Conservation (phyloP, 2,797 vertebrate species). For the Oreonectes daqikongensis region DNA sequence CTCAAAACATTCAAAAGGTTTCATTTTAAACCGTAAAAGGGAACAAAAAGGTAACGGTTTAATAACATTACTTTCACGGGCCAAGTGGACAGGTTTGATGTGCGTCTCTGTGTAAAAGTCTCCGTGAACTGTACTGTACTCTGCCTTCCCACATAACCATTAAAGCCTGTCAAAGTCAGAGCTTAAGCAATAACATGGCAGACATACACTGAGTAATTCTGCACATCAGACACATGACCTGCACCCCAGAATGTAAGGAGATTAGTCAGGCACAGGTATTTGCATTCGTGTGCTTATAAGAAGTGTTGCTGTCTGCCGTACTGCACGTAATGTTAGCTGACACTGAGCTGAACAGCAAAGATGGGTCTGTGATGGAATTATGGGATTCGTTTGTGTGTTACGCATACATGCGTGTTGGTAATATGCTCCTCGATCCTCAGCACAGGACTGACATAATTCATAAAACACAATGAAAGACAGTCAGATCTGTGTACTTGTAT, state of each 20-base stretch:
- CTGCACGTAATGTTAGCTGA: constrained; percentile 50
- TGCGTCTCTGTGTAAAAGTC: constrained; percentile 34
- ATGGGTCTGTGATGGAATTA: constrained; percentile 18
- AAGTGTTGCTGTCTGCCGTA: constrained; percentile 8
- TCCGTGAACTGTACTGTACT: constrained; percentile 20
- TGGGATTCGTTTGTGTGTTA: not conserved
- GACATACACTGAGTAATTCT: constrained; percentile 50
- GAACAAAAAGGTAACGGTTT: constrained; percentile 10
- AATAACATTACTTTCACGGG: constrained; percentile 17
- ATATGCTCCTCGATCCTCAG: too few relatives aligned
- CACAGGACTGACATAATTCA: not conserved
- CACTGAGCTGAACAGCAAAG: constrained; percentile 32
- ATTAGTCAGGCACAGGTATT: constrained; percentile 49
- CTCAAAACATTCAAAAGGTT: constrained; percentile 19
- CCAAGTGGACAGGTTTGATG: constrained; percentile 35
- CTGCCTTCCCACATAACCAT: constrained; percentile 34
- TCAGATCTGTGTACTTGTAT: not conserved
- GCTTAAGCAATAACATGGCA: constrained; percentile 39
- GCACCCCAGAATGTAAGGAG: constrained; percentile 52
- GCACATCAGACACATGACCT: constrained; percentile 49
- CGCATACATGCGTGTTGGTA: too few relatives aligned
- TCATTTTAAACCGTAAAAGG: not conserved
- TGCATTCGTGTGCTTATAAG: constrained; percentile 33
- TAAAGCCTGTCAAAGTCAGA: constrained; percentile 44
- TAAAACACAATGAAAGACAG: not conserved